Base-by-base conservation (phyloP, 2,797 vertebrate genomes). In the Helicolenus hilgendorfi region DNA sequence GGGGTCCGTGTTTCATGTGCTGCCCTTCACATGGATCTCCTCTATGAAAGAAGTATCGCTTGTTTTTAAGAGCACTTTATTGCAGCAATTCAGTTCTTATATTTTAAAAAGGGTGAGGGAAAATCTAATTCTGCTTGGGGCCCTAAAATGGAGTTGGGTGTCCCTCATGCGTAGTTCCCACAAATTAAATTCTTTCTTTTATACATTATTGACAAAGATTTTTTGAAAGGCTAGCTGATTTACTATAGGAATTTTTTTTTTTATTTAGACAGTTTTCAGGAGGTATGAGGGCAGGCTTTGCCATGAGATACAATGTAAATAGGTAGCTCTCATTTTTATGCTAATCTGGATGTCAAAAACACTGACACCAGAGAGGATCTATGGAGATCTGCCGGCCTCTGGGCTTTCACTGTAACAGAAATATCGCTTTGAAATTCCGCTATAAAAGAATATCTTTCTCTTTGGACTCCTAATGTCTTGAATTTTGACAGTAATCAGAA, bases 401-500 rank as follows among this genome's bases (percentile, higher is more conserved):
- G 74, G 56, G 77, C 64, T 56, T 79, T 49, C 36, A 72, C 33
- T 81, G 13, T 15, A 80, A 72, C 36, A 81, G 31, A 53, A 79
- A 84, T 24, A 35, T 8, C 38, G 33, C 59, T 31, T 69, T 83
- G 70, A 88, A 89, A 81, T 72, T 9, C 35, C 11, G 70, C 33
- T 27, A 15, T 70, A 33, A 79, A 76, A 56, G 18, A 71, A 82
- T 35, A 55, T 22, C 2, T 80, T 78, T 79, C 67, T 77, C 59
- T 70, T 74, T 87, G 24, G 82, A 71, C n/a, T 60, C 4, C 35
- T 67, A 49, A 38, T 74, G 41, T 84, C 58, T 69, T 15, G 5
- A 53, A 31, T 71, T 79, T 65, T 86, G 79, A 91, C 77, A 81
- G 29, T 64, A 68, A 87, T 81, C 71, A 76, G 72, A 89, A 86